Conservation (phyloP, 1,140 invertebrate genomes). For the Oryctes rhinoceros region DNA sequence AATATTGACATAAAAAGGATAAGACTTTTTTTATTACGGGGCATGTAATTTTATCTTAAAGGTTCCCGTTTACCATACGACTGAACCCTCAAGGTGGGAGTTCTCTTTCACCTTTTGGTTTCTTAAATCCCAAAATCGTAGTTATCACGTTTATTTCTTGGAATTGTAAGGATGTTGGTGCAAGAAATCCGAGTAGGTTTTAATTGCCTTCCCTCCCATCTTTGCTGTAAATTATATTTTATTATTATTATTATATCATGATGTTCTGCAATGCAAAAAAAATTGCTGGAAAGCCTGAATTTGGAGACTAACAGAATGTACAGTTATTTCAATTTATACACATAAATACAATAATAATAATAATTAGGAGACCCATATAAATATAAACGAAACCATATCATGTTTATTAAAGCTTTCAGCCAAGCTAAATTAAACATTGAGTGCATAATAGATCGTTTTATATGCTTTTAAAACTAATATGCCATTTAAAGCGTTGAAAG, state of each 20-base stretch:
- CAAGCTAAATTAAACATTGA: neutral
- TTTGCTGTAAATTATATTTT: neutral
- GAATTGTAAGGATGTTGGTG: neutral
- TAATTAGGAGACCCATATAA: neutral
- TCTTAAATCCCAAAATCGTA: neutral
- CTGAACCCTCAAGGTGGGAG: neutral
- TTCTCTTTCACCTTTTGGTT: constrained; percentile 1
- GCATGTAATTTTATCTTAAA: constrained; percentile 15
- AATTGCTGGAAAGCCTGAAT: no score
- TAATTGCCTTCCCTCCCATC: neutral
- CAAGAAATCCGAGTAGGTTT: neutral
- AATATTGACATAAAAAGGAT: constrained; percentile 22
- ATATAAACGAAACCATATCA: neutral
- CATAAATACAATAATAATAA: neutral
- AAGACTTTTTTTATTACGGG: constrained; percentile 25
- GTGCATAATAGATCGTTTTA: neutral
- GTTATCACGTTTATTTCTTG: neutral
- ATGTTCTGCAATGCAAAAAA: no score
- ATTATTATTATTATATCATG: no score
- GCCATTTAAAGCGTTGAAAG: constrained; percentile 2
- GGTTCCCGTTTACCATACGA: neutral
- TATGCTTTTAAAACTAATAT: constrained; percentile 2
- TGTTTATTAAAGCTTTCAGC: neutral
- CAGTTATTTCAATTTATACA: no score
- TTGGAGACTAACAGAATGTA: no score